phyloP scores from a whole-genome alignment of 2,113 vertebrate species.

The Phycodurus eques region DNA sequence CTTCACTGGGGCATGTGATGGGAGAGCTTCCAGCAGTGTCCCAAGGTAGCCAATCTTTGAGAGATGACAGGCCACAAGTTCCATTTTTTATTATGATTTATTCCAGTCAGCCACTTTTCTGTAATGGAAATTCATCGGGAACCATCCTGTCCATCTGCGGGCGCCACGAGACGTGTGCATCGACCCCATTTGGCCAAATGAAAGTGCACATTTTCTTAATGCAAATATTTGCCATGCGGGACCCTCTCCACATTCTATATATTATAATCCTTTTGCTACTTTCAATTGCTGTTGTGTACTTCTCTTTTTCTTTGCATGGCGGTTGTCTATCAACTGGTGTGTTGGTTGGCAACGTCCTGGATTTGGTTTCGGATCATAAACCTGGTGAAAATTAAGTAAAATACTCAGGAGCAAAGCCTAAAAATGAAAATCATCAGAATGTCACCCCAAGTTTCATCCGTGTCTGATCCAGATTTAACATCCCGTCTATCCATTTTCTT shows the following conservation, averaged over 20 bases:
- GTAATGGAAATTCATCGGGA: constrained; percentile 74
- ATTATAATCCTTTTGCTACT: too few species aligned
- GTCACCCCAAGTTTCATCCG: too few species aligned
- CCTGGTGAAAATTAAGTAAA: too few species aligned
- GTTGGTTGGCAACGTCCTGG: constrained; percentile 9
- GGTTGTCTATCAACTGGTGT: background rate
- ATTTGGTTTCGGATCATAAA: background rate
- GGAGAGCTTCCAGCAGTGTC: constrained; percentile 70
- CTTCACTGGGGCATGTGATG: constrained; percentile 78
- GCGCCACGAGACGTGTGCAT: constrained; percentile 34
- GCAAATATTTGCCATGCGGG: constrained; percentile 34
- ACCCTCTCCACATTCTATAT: constrained; percentile 14
- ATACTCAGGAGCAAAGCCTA: too few species aligned
- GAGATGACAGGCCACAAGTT: constrained; percentile 75
- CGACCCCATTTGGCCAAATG: constrained; percentile 52
- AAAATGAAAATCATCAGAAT: too few species aligned
- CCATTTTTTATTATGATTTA: constrained; percentile 80
- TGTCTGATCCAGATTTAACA: too few species aligned
- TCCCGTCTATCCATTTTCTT: too few species aligned
- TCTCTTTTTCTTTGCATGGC: background rate
- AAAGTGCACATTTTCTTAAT: constrained; percentile 45
- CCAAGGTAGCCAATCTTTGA: constrained; percentile 74
- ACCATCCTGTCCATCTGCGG: constrained; percentile 48
- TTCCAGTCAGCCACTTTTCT: constrained; percentile 71
- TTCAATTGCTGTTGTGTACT: background rate